Conservation (phyloP, 2,888 invertebrate genomes). For the Hirtodrosophila alboralis region DNA sequence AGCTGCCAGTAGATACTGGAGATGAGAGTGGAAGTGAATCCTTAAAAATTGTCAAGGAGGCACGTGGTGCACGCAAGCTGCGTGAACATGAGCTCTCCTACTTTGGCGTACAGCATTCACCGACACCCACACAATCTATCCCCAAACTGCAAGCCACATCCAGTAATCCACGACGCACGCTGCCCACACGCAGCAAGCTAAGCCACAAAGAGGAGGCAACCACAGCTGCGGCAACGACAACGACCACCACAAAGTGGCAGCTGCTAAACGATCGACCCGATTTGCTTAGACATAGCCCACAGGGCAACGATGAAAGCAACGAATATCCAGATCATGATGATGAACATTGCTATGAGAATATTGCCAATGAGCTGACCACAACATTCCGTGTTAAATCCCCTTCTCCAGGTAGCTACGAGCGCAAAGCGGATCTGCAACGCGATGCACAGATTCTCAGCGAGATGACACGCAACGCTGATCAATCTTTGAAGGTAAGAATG, state of each 20-base stretch:
- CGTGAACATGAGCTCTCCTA: conserved; percentile 87
- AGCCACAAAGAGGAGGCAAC: conserved; percentile 37
- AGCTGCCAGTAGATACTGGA: conserved; percentile 35
- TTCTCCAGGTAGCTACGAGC: conserved; percentile 68
- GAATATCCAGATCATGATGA: conserved; percentile 44
- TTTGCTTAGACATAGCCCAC: conserved; percentile 82
- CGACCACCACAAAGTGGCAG: conserved; percentile 79
- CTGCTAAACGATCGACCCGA: conserved; percentile 82
- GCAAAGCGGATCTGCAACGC: conserved; percentile 82
- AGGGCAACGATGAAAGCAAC: conserved; percentile 60
- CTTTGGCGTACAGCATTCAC: conserved; percentile 84
- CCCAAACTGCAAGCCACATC: conserved; percentile 23
- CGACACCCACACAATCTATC: conserved; percentile 39
- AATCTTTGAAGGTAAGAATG: conserved; percentile 84
- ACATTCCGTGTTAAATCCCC: conserved; percentile 75
- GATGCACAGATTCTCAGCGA: conserved; percentile 85
- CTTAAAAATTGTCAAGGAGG: conserved; percentile 81
- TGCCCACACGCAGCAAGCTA: conserved; percentile 65
- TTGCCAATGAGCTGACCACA: conserved; percentile 78
- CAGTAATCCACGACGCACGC: conserved; percentile 60
- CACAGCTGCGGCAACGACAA: conserved; percentile 28
- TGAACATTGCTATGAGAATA: conserved; percentile 82
- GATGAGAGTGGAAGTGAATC: conserved; percentile 69
- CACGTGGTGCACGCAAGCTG: conserved; percentile 85
- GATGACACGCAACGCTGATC: conserved; percentile 86